Percentiles rank a stretch among this genome's conserved stretches.
Conservation (phyloP, 53 echinoderm and acorn worm species). For the Echinometra lucunter region DNA sequence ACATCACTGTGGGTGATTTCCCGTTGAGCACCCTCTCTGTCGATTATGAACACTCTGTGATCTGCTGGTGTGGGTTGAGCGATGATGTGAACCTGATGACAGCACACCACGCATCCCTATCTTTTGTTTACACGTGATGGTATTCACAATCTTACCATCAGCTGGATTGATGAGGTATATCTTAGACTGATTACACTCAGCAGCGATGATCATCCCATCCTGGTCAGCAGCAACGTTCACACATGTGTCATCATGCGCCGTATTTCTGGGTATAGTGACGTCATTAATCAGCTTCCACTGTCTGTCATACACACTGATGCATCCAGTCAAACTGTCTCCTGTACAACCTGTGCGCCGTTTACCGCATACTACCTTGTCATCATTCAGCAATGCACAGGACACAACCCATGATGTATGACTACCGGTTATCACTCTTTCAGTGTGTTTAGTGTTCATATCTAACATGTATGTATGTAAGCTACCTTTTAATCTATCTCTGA, state of each 20-base stretch:
- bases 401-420: background rate
- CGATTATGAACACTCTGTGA: slow-evolving; percentile 31
- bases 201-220: slow-evolving; percentile 42
- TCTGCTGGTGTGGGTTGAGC: background rate
- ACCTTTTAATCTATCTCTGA: background rate
- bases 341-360: background rate
- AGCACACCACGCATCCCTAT: background rate
- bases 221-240: slow-evolving; percentile 34
- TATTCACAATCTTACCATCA: background rate
- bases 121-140: slow-evolving; percentile 42
- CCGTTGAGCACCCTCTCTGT: slow-evolving; percentile 39
- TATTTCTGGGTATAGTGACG: slow-evolving; percentile 58
- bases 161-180: slow-evolving; percentile 55
- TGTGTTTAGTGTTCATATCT: background rate
- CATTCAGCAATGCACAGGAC: slow-evolving; percentile 13
- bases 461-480: background rate
- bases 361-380: slow-evolving; percentile 43
- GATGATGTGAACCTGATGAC: slow-evolving; percentile 18
- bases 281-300: slow-evolving; percentile 35
- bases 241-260: background rate
- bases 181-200: background rate
- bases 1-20: slow-evolving; percentile 27
- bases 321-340: slow-evolving; percentile 28
- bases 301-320: slow-evolving; percentile 47
- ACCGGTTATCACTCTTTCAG: background rate